Base-by-base conservation (phyloP, 1,140 invertebrate species). In the Tetramorium alpestre region DNA sequence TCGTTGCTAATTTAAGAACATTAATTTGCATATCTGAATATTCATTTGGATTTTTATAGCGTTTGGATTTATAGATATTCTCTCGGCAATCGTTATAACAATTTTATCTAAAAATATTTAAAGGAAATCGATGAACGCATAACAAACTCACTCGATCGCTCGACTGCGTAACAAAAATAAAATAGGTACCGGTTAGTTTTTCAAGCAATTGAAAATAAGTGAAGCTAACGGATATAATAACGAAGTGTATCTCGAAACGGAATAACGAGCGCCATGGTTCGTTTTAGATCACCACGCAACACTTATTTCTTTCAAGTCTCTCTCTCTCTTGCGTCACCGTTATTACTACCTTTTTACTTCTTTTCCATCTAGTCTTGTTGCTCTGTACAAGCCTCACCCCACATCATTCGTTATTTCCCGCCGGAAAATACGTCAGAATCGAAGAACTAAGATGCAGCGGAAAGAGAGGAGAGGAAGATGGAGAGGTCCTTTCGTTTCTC, bases 361-460 rank as follows among this genome's bases (percentile, higher is more conserved):
- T 33, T 85, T 51, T 60, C 41, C 4, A 5, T 47, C 58, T 44
- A 44, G 10, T 54, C 62, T 54, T 44, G 58, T 85, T 78, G 22
- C 67, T 8, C 62, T 56, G 28, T 87, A 67, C 49, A 44, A 44
- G 25, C 28, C 69, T 82, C 51, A 11, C 7, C 33, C 11, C 54
- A 54, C 25, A 70, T 67, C 86, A 87, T 89, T 87, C 72, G 70
- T 89, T 89, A 87, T 89, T 87, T 85, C 33, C 64, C 51, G 69
- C 22, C 49, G 22, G 85, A 64, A 28, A 69, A 33, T 69, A 54
- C 54, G 54, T 41, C 60, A 25, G 47, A 58, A 88, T 67, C 67
- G 58, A 54, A 44, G 28, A 75, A 44, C 33, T 44, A 49, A 58
- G 51, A 60, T 88, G 44, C 33, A 11, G 47, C 13, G 33, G 58